These are phyloP conservation scores for Rhamnusium bicolor DNA, from an alignment of 2,888 invertebrate genomes.

Conservation along the genomic window DNA sequence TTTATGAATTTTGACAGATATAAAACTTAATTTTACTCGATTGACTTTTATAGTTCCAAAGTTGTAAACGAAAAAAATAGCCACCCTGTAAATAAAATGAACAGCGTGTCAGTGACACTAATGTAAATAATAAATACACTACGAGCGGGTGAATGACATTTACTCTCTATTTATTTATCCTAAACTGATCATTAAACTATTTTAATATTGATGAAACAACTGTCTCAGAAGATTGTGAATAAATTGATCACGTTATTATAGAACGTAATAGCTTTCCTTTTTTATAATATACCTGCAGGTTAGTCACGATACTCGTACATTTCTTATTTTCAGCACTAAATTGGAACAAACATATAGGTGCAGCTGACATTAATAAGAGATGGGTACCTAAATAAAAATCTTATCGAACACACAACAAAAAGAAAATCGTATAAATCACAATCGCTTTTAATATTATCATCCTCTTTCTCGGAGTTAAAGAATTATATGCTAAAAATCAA, in stretches of 20 bases:
- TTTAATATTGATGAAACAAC: not conserved
- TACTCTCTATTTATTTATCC: not conserved
- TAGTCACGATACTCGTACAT: not conserved
- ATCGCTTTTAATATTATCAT: not conserved
- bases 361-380: not conserved
- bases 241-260: no score
- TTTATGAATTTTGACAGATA: no score
- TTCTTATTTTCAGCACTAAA: not conserved
- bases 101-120: not conserved
- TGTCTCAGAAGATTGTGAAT: not conserved
- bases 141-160: not conserved
- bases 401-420: not conserved
- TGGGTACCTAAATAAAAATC: not conserved
- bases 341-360: not conserved
- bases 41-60: no score
- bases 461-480: no score
- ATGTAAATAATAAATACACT: not conserved
- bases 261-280: no score
- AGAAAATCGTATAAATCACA: not conserved
- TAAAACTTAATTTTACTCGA: no score
- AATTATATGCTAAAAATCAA: no score
- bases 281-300: not conserved
- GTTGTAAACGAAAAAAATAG: no score
- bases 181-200: not conserved
- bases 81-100: not conserved